Evolutionary conservation across 1,140 invertebrate genomes (phyloP), one percentile per base, ranked within the genome.

Genomic region (Elysia chlorotica): DNA sequence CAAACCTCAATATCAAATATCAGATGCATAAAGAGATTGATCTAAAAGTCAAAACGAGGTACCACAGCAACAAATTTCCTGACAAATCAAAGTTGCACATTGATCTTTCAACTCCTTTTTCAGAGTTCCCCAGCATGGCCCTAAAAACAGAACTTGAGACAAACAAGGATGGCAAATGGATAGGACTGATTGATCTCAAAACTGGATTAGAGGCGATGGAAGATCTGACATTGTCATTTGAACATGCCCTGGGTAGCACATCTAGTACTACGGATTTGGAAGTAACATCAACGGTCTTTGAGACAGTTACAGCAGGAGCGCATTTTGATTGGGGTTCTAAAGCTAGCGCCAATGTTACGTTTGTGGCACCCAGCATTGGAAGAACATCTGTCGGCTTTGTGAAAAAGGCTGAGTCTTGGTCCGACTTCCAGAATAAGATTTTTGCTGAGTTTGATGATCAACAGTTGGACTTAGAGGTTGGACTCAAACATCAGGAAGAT

Each of bases 291-390:
- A 63, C 61, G 14, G 17, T 38, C 4, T 33, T 65, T 17, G 70
- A 80, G 38, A 71, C 68, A 38, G 76, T 77, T 23, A 72, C 80
- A 30, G 53, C 62, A 1, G 28, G 36, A 23, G 33, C 80, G 5
- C 65, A 79, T 54, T 30, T 69, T 21, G 66, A 68, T 53, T 68
- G 66, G 66, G 53, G 66, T 30, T 41, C 54, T 56, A 25, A 35
- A n/a, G 53, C 36, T 6, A 53, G 17, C 6, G 66, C 33, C 2
- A 68, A 68, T 38, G 2, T 68, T 2, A 56, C 66, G 21, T 38
- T 70, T 2, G 35, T 23, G 59, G 68, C 68, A 4, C 54, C 68
- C 14, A 61, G 57, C 31, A 36, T 70, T 41, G 56, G 56, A 19
- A 4, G 56, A 1, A 59, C 54, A n/a, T 25, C 61, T 33, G 17